A percentile compares a stretch with the other conserved stretches of the same genome.
phyloP scores from a whole-genome alignment of 2,113 vertebrate species.

The Bos taurus region DNA sequence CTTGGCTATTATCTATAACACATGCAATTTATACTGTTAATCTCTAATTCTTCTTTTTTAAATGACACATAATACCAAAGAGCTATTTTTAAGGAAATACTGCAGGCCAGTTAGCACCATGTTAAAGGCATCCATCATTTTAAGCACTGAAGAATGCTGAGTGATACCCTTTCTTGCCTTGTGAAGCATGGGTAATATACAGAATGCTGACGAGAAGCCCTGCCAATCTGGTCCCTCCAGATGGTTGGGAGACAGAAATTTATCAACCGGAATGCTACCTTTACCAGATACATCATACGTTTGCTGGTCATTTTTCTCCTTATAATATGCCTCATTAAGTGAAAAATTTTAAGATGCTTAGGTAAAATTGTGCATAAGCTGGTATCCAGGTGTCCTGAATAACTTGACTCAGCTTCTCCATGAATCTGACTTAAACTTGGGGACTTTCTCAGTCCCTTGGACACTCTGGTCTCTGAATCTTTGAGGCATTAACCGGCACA shows the following conservation, averaged over 20 bases:
- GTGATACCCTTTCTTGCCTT: constrained; percentile 6
- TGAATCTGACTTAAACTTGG: background rate
- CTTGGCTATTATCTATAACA: background rate
- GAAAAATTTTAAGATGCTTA: constrained; percentile 22
- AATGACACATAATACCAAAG: constrained; percentile 34
- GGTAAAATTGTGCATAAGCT: constrained; percentile 13
- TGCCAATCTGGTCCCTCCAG: constrained; percentile 9
- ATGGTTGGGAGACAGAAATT: constrained; percentile 5
- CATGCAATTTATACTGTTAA: constrained; percentile 43
- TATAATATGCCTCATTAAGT: constrained; percentile 52
- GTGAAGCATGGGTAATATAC: constrained; percentile 49
- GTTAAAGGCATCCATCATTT: constrained; percentile 39
- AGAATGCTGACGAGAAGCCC: background rate
- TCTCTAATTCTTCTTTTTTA: constrained; percentile 57
- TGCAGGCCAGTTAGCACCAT: constrained; percentile 24
- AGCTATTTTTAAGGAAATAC: constrained; percentile 30
- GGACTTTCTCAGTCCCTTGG: background rate
- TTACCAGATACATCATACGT: background rate
- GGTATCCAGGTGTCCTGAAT: background rate
- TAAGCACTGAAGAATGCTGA: background rate
- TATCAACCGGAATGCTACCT: constrained; percentile 44
- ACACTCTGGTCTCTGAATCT: background rate
- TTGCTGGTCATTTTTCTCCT: constrained; percentile 31
- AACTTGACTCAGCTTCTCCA: background rate
- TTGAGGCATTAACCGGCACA: background rate